Evolutionary conservation across 2,888 invertebrate species (phyloP).

Genomic region (Ormyrus thymus): DNA sequence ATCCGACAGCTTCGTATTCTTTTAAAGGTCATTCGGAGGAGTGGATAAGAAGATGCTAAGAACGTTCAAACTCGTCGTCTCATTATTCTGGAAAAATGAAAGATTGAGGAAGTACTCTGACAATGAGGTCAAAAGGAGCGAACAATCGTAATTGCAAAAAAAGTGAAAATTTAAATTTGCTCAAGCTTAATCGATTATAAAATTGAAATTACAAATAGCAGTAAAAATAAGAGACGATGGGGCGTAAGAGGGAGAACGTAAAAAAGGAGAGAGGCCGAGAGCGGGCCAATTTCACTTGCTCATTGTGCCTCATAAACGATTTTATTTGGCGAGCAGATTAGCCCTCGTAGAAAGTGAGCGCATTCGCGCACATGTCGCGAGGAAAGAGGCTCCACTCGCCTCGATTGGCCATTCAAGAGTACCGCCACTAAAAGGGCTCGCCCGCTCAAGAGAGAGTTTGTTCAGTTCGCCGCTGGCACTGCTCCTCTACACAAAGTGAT

Average conservation of each 20-base stretch:
- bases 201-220: no score
- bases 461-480: constrained; percentile 23
- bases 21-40: neutral
- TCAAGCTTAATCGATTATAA: no score
- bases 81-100: neutral
- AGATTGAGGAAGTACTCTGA: neutral
- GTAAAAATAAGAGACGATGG: no score
- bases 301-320: constrained; percentile 66
- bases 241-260: no score
- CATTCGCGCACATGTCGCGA: constrained; percentile 39
- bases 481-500: neutral
- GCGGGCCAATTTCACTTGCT: constrained; percentile 26
- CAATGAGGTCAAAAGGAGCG: neutral
- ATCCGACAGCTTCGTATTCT: neutral
- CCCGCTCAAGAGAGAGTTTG: constrained; percentile 15
- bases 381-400: constrained; percentile 47
- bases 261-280: no score
- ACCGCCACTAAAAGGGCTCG: constrained; percentile 15
- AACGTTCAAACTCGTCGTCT: neutral
- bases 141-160: neutral
- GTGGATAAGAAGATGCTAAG: neutral
- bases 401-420: constrained; percentile 46
- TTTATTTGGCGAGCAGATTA: constrained; percentile 67
- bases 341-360: constrained; percentile 46
- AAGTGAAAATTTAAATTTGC: no score